Conservation (phyloP, 2,888 invertebrate species). For the Cotesia congregata region DNA sequence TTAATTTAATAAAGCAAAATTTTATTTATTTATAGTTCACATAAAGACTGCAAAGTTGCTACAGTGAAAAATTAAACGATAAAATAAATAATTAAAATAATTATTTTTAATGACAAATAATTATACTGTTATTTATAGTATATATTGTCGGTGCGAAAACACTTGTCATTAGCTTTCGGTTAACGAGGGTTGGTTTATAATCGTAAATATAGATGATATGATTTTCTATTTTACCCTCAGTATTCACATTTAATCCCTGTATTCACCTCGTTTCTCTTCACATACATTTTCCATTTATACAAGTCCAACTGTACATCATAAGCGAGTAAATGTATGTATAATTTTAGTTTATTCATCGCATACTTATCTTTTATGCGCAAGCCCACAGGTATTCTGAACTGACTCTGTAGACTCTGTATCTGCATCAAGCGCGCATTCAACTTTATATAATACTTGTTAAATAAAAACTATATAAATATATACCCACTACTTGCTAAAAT, state of each 20-base stretch:
- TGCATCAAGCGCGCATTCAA: conserved; percentile 38
- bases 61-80: no score
- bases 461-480: background rate
- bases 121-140: background rate
- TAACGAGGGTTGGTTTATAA: conserved; percentile 5
- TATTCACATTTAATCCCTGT: conserved; percentile 25
- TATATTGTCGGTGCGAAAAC: conserved; percentile 3
- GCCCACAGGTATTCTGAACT: conserved; percentile 26
- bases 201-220: conserved; percentile 6
- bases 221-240: background rate
- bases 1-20: no score
- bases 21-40: no score
- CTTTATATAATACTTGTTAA: background rate
- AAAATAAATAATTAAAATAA: no score
- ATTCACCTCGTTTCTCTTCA: conserved; percentile 12
- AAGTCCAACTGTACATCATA: background rate
- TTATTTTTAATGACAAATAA: no score
- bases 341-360: conserved; percentile 53
- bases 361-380: conserved; percentile 50
- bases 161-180: conserved; percentile 14
- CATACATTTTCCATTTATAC: background rate
- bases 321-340: background rate
- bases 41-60: no score
- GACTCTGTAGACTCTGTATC: background rate
- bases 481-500: background rate